Base-by-base conservation (phyloP, 2,113 vertebrate species). In the Centropus unirufus region DNA sequence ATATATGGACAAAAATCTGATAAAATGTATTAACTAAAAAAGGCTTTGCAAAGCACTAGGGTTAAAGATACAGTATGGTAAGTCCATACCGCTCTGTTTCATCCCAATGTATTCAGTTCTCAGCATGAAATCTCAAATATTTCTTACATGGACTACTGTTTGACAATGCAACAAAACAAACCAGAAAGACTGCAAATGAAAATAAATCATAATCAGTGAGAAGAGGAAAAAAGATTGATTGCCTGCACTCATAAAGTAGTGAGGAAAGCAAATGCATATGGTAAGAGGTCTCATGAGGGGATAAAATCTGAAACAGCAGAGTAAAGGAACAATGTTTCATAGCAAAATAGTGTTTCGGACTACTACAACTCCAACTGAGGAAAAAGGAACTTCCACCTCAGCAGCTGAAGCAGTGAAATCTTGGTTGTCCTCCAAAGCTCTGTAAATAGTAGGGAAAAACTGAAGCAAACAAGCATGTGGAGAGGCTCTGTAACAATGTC, bases 11-110 rank as follows among this genome's bases (percentile, higher is more conserved):
- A 63, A 75, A 76, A 81, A 36, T 34, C 6, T 23, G 6, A 47
- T 18, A 36, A 63, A 40, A 63, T 36, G 44, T 8, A 69, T 52
- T 49, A 80, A 49, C 8, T 54, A 55, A 66, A 79, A 14, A 6
- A 24, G 3, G 11, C 27, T 83, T 66, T n/a, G 57, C 0, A 2
- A 63, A 82, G 40, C 17, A 20, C n/a, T 63, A 51, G 36, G 7
- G 6, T 12, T 85, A 82, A 85, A 80, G n/a, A 16, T 24, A 12
- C 0, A 36, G 8, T 3, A 1, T 21, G 3, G 0, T 66, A 77
- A 54, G 1, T 54, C 21, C 29, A 49, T 10, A 36, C 2, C 42
- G 76, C 26, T 55, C 29, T 36, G 14, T 1, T 70, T 22, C 64
- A 87, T 11, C 8, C 51, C 20, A 9, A 5, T 7, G 21, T 62